Evolutionary conservation across 2,888 invertebrate species (phyloP).

Genomic region (Sarcophaga carnaria): DNA sequence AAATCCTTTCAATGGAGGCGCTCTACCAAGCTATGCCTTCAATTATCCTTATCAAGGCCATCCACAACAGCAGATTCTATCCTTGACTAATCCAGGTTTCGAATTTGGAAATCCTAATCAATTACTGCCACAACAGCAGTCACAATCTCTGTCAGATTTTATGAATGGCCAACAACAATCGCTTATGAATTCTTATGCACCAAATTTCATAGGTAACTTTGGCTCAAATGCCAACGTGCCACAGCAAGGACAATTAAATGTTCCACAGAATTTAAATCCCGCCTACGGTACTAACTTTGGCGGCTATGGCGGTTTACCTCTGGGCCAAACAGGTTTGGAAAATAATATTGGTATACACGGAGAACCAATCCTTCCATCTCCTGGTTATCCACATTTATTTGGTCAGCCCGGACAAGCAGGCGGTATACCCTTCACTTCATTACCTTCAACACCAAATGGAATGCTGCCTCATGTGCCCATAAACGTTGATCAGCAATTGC

Average conservation of each 20-base stretch:
- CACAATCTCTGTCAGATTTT: neutral
- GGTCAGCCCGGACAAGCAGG: neutral
- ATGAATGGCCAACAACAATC: neutral
- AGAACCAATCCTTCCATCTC: neutral
- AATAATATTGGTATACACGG: neutral
- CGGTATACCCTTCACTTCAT: neutral
- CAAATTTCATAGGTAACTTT: neutral
- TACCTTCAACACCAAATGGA: neutral
- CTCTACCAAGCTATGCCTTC: conserved; percentile 45
- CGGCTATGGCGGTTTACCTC: neutral
- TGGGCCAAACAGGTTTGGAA: neutral
- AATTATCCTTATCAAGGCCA: conserved; percentile 37
- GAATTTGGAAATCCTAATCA: conserved; percentile 28
- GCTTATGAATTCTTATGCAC: neutral
- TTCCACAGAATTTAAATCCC: neutral
- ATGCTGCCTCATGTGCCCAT: neutral
- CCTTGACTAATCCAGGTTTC: neutral
- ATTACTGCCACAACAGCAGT: neutral
- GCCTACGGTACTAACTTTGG: conserved; percentile 10
- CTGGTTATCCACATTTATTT: neutral
- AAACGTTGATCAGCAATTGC: neutral
- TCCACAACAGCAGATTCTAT: neutral
- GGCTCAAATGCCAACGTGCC: neutral
- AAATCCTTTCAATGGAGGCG: conserved; percentile 10
- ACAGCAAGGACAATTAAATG: neutral